A percentile compares a stretch with the other conserved stretches of the same genome.
Conservation (phyloP, 2,888 invertebrate genomes). For the Pyrocoelia pectoralis region DNA sequence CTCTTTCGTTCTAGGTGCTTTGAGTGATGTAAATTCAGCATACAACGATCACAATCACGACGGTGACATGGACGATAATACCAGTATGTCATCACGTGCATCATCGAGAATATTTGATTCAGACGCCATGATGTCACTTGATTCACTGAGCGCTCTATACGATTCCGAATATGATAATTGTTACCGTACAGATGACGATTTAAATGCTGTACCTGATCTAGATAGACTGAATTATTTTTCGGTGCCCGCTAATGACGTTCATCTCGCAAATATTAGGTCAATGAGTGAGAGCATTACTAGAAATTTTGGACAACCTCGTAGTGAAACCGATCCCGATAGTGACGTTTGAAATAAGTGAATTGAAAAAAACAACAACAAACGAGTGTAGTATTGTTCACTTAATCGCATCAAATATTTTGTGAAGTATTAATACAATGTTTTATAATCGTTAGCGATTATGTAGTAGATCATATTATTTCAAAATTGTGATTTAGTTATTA, state of each 20-base stretch:
- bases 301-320: constrained; percentile 76
- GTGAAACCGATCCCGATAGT: constrained; percentile 72
- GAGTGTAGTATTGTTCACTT: constrained; percentile 26
- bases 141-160: constrained; percentile 84
- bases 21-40: constrained; percentile 87
- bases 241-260: constrained; percentile 65
- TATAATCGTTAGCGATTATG: constrained; percentile 12
- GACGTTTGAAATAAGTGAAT: constrained; percentile 62
- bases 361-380: constrained; percentile 11
- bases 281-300: constrained; percentile 80
- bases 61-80: constrained; percentile 71
- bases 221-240: constrained; percentile 60
- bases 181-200: constrained; percentile 63
- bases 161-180: constrained; percentile 77
- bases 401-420: constrained; percentile 14
- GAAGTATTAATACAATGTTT: constrained; percentile 21
- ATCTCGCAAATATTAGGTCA: constrained; percentile 76
- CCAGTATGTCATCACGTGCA: constrained; percentile 83
- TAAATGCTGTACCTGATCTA: constrained; percentile 59
- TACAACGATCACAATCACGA: constrained; percentile 69
- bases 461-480: constrained; percentile 9
- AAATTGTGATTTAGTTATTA: constrained; percentile 17
- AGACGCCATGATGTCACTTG: constrained; percentile 78
- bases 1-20: constrained; percentile 64
- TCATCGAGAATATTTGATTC: constrained; percentile 83